Conservation (phyloP, 1,140 invertebrate genomes). For the Papilio polyxenes region DNA sequence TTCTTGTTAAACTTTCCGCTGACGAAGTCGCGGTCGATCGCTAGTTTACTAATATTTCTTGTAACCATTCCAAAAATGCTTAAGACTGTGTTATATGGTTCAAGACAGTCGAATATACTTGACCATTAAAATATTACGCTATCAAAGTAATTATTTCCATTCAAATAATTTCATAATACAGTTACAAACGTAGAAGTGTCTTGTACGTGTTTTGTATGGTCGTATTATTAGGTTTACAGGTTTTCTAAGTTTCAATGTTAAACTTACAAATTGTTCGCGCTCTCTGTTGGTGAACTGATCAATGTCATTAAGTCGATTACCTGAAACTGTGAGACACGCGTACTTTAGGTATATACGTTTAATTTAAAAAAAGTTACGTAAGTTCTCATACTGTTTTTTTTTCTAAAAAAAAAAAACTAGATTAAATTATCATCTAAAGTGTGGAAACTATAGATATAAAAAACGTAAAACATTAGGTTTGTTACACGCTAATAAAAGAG, state of each 20-base stretch:
- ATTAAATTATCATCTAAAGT: neutral
- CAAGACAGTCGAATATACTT: too few relatives aligned
- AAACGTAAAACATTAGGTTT: neutral
- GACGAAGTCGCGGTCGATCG: too few relatives aligned
- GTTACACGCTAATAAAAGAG: neutral
- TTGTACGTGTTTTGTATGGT: constrained; percentile 1
- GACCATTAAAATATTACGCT: too few relatives aligned
- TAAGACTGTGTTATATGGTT: too few relatives aligned
- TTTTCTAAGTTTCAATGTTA: neutral
- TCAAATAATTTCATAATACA: neutral
- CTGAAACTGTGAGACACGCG: constrained; percentile 15
- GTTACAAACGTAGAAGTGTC: neutral
- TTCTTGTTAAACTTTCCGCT: too few relatives aligned
- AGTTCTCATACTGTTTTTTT: neutral
- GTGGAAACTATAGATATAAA: neutral
- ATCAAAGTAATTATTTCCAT: too few relatives aligned
- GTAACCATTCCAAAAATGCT: too few relatives aligned
- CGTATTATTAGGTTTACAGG: neutral
- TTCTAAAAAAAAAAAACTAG: neutral
- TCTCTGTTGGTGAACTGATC: constrained; percentile 8
- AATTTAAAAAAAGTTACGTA: neutral
- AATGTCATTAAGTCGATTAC: neutral
- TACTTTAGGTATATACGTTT: constrained; percentile 7
- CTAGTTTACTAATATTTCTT: too few relatives aligned
- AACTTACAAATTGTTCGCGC: neutral